Evolutionary conservation across 53 echinoderm and acorn worm species (phyloP).

Genomic region (Zoroaster sp.): DNA sequence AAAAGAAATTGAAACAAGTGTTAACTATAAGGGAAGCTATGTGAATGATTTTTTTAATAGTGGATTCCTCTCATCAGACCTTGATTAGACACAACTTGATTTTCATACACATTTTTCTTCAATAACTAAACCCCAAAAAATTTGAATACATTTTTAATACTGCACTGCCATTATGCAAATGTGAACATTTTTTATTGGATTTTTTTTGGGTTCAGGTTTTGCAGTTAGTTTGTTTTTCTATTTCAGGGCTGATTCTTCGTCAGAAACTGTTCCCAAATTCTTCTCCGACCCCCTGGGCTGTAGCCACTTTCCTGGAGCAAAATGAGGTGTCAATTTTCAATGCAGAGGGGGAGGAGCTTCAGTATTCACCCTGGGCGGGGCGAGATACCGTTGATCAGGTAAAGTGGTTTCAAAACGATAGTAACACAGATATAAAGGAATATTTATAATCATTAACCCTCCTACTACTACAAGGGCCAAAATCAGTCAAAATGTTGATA

Average conservation of each 20-base stretch:
- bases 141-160: too few species aligned
- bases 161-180: not conserved
- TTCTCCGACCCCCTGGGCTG: slow-evolving; percentile 59
- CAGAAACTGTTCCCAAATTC: slow-evolving; percentile 59
- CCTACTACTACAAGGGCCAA: too few species aligned
- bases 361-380: slow-evolving; percentile 57
- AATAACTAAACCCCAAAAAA: too few species aligned
- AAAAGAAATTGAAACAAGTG: too few species aligned
- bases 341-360: slow-evolving; percentile 42
- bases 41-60: too few species aligned
- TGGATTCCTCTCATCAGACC: too few species aligned
- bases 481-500: too few species aligned
- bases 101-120: too few species aligned
- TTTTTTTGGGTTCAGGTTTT: not conserved
- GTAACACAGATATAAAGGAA: too few species aligned
- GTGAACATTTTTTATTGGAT: not conserved
- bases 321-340: slow-evolving; percentile 49
- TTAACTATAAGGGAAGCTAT: too few species aligned
- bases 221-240: not conserved
- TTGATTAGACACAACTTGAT: too few species aligned
- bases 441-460: too few species aligned
- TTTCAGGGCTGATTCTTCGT: slow-evolving; percentile 41
- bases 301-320: slow-evolving; percentile 60
- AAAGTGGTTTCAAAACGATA: not conserved
- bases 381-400: not conserved